These are phyloP conservation scores for Xenotilapia flavipinnis DNA, from an alignment of 2,113 vertebrate species.

Conservation along the genomic window DNA sequence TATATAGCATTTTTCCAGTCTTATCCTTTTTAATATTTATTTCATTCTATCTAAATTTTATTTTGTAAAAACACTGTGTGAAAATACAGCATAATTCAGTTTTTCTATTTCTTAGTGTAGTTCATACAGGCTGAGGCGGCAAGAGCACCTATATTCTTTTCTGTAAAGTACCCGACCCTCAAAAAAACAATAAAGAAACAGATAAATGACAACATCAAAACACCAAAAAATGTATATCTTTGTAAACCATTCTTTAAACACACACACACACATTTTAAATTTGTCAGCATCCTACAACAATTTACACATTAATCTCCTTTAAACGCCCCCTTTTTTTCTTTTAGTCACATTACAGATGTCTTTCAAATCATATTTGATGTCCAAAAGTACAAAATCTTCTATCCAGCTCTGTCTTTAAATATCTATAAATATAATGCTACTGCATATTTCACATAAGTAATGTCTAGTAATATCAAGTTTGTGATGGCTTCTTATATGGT, in stretches of 20 bases:
- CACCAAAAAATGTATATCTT: neutral
- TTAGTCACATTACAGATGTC: rapidly evolving
- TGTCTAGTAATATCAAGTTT: neutral
- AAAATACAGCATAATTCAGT: neutral
- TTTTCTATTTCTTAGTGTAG: neutral
- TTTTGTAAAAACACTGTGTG: neutral
- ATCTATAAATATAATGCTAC: neutral
- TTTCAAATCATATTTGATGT: neutral
- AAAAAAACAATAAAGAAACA: neutral
- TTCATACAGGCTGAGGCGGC: neutral
- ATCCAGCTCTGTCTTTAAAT: neutral
- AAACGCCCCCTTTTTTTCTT: neutral
- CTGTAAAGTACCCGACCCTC: neutral
- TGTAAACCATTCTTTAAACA: neutral
- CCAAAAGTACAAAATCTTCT: neutral
- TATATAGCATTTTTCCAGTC: rapidly evolving
- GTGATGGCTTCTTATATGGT: neutral
- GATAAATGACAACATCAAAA: neutral
- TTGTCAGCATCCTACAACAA: neutral
- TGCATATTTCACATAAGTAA: neutral
- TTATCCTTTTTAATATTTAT: rapidly evolving
- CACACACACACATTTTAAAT: neutral
- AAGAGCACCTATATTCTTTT: neutral
- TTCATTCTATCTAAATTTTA: rapidly evolving
- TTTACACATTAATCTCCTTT: neutral